Conservation (phyloP, 2,113 vertebrate species). For the Macrotus californicus region DNA sequence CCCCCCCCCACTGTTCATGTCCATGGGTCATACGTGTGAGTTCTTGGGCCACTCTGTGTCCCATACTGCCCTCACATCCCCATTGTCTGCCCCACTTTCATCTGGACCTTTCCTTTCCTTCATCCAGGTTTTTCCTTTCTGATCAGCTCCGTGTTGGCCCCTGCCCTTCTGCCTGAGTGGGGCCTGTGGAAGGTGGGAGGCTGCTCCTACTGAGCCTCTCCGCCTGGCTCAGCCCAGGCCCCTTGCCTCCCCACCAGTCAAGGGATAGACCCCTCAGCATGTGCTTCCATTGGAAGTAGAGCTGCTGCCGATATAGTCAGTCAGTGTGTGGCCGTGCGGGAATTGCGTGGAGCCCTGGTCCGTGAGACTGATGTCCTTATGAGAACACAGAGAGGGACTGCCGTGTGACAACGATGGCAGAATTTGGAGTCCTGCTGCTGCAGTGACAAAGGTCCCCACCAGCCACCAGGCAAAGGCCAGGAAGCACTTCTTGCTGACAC, state of each 20-base stretch:
- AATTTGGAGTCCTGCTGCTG: background rate
- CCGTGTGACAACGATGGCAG: background rate
- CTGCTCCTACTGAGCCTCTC: background rate
- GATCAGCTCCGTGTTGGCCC: background rate
- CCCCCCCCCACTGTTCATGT: too few relatives aligned
- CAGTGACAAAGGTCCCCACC: background rate
- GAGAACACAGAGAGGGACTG: background rate
- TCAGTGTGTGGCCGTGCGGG: background rate
- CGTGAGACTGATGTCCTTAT: background rate
- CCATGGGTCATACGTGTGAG: too few relatives aligned
- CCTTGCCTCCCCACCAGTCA: background rate
- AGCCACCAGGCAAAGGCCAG: background rate
- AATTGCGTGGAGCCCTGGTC: background rate
- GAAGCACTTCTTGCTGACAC: background rate
- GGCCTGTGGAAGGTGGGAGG: background rate
- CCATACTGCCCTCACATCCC: too few relatives aligned
- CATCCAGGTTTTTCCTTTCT: background rate
- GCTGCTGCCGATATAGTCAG: background rate
- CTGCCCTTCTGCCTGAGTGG: background rate
- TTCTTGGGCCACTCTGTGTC: too few relatives aligned
- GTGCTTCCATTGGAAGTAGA: background rate
- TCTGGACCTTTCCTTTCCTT: background rate
- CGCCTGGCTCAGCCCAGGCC: background rate
- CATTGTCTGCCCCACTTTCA: background rate
- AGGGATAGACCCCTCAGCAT: background rate